Conservation (phyloP, 2,113 vertebrate species). For the Chunga burmeisteri region DNA sequence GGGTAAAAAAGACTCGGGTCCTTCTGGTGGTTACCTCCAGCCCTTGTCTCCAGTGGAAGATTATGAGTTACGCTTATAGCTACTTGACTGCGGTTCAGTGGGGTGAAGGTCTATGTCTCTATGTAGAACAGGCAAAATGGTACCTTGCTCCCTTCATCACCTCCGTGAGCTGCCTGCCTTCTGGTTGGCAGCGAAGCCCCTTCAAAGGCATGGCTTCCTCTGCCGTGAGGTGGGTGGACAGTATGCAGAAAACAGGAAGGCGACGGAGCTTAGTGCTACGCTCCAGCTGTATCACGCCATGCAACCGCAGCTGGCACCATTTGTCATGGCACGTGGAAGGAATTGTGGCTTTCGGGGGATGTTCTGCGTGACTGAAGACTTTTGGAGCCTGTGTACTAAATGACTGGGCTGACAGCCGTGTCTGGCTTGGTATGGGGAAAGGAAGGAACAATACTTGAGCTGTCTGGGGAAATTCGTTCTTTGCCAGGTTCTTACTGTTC, state of each 20-base stretch:
- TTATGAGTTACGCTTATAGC: neutral
- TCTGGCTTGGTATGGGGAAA: neutral
- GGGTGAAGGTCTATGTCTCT: neutral
- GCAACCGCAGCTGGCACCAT: rapidly evolving
- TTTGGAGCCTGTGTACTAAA: neutral
- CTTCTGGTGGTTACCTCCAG: neutral
- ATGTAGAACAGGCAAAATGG: neutral
- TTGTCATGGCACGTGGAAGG: neutral
- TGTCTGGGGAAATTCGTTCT: neutral
- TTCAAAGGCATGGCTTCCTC: neutral
- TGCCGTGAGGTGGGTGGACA: neutral
- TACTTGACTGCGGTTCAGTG: neutral
- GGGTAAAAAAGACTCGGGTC: rapidly evolving
- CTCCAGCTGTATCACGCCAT: neutral
- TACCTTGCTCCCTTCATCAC: neutral
- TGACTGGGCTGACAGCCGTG: neutral
- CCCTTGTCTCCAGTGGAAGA: neutral
- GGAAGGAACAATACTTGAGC: neutral
- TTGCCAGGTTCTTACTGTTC: neutral
- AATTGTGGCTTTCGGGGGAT: neutral
- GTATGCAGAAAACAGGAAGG: neutral
- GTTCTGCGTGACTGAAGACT: neutral
- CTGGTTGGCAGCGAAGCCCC: neutral
- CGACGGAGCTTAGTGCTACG: neutral
- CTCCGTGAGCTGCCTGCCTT: neutral